Base-by-base conservation (phyloP, 2,888 invertebrate genomes). In the Sycophila texana region DNA sequence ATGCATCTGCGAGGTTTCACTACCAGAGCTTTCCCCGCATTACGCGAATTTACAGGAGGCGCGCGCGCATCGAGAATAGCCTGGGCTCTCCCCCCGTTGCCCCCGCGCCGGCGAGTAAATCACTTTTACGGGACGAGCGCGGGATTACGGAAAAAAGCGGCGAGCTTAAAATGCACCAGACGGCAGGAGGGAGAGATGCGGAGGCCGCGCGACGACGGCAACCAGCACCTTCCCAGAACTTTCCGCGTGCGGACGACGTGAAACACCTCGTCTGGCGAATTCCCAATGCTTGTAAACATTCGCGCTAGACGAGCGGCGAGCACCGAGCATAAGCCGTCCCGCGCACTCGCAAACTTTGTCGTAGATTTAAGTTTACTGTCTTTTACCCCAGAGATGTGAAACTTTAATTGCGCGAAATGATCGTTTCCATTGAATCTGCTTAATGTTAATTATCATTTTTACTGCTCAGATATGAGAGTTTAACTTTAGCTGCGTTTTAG, bases 51-150 rank as follows among this genome's bases (percentile, higher is more conserved):
- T 51, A 67, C 53, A 39, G 57, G 49, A 67, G 53, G 57, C 22
- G 65, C 70, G 55, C 47, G 57, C 53, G 73, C 73, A 20, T 74
- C 70, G 60, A 71, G 71, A 76, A 80, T 76, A 68, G 51, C 68
- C 76, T 80, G 39, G 39, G 4, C 39, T 39, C 39, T 39, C 39
- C 39, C 39, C 39, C 39, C 39, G 5, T 39, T 4, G 7, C 39
- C 39, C 39, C 39, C 39, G 39, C 39, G 72, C 61, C 67, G 55
- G 20, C 20, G 39, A 58, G 67, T 74, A 77, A 71, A 67, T 74
- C 65, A 77, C 77, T 74, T 66, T 74, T 71, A 77, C 71, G 71
- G 70, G 22, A 30, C 57, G 49, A 20, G 77, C 60, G 66, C 18
- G 61, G 58, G 58, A 61, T 74, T 71, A 72, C 47, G 68, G 67